Conservation (phyloP, 2,113 vertebrate species). For the Glaucidium brasilianum region DNA sequence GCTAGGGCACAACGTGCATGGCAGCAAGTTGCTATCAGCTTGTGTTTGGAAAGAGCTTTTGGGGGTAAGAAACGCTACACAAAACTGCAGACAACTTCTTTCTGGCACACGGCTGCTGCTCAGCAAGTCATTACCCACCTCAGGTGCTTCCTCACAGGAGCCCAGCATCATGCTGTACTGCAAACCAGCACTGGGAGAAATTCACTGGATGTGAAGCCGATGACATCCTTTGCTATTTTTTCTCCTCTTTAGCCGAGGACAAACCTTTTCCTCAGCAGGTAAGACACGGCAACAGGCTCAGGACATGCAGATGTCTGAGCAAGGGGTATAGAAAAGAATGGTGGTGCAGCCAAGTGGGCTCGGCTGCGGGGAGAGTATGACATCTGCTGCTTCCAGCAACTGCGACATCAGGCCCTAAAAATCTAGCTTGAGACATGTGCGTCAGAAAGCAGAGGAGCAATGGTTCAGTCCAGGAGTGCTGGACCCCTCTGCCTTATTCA, state of each 20-base stretch:
- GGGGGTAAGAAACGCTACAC: not conserved
- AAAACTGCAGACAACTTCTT: not conserved
- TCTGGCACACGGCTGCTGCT: not conserved
- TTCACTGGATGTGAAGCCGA: not conserved
- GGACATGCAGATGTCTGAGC: not conserved
- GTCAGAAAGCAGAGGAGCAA: not conserved
- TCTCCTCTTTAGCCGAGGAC: not conserved
- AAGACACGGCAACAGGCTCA: not conserved
- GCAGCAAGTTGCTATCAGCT: not conserved
- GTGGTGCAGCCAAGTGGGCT: not conserved
- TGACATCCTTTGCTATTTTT: not conserved
- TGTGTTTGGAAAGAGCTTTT: not conserved
- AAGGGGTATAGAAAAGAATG: not conserved
- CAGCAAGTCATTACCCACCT: not conserved
- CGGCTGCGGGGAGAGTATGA: not conserved
- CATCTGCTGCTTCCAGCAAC: not conserved
- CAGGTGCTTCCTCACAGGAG: not conserved
- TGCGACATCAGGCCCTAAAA: not conserved
- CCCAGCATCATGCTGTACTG: not conserved
- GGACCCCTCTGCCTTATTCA: not conserved
- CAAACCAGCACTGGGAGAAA: not conserved
- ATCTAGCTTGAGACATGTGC: not conserved
- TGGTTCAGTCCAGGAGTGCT: rapidly evolving
- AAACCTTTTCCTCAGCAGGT: not conserved
- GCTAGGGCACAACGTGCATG: rapidly evolving